Base-by-base conservation (phyloP, 2,797 vertebrate species). In the Malacoraja senta region DNA sequence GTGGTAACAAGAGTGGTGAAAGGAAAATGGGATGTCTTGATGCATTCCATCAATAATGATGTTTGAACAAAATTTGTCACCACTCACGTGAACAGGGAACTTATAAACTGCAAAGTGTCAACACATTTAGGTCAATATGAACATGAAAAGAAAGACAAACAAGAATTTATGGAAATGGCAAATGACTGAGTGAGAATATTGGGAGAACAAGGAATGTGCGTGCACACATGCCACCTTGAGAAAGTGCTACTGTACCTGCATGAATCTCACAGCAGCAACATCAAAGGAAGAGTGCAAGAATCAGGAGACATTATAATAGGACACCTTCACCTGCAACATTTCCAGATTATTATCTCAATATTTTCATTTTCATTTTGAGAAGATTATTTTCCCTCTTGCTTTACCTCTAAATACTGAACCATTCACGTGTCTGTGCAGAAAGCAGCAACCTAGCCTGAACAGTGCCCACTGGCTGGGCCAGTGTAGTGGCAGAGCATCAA, bases 251-350 rank as follows among this genome's bases (percentile, higher is more conserved):
- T 93, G 21, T 95, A 95, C 94, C 94, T 95, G 93, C 19, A 93
- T 63, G 77, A 76, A 81, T 26, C 15, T 72, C 93, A 94, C 71
- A 94, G 94, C 93, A 93, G 94, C 78, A 84, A 65, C 72, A 78
- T 80, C 81, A 93, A 93, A 38, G n/a, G 1, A 79, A 76, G 10
- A 44, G 93, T 58, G 72, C 65, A 93, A 93, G 93, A 81, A 91
- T 65, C 65, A 93, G 74, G 95, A 95, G 94, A 94, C 94, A 95
- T 93, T 94, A 94, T 26, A 92, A n/a, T 74, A 35, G 21, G n/a
- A 68, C 2, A 88, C 61, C 17, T 68, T 88, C 29, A 88, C 35
- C 84, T 68, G 32, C 63, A 92, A 92, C 53, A 92, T 38, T 44
- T 74, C 12, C 71, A 24, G 76, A 53, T 53, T 91, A 17, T 91